Conservation (phyloP, 53 echinoderm and acorn worm species). For the Zoroaster sp. region DNA sequence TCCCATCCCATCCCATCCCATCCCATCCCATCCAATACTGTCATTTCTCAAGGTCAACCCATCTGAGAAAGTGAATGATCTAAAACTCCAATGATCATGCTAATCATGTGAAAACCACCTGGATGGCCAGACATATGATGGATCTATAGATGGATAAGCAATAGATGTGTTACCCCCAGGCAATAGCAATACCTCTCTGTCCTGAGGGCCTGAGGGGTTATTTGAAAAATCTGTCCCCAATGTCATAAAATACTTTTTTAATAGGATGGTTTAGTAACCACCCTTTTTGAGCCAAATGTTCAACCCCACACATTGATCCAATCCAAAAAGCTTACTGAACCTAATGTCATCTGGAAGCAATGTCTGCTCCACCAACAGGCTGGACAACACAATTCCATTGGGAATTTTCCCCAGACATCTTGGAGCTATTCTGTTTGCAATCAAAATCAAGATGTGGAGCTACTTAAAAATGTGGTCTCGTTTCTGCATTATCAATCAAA, state of each 20-base stretch:
- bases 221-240: neutral
- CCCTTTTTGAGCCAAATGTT: neutral
- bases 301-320: neutral
- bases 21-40: neutral
- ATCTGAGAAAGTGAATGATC: neutral
- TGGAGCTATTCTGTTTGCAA: conserved; percentile 6
- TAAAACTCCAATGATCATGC: neutral
- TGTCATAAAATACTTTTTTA: neutral
- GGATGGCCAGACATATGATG: neutral
- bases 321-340: conserved; percentile 11
- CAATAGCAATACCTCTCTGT: neutral
- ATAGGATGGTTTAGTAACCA: neutral
- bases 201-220: neutral
- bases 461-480: neutral
- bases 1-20: too few relatives aligned
- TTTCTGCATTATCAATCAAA: conserved; percentile 21
- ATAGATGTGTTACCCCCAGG: neutral
- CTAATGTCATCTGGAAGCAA: conserved; percentile 23
- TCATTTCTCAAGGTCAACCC: neutral
- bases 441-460: neutral
- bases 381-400: neutral
- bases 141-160: too few relatives aligned
- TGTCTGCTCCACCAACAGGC: neutral
- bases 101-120: neutral
- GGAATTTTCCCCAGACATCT: conserved; percentile 23